A percentile compares a stretch with the other conserved stretches of the same genome.
Conservation (phyloP, 2,888 invertebrate genomes). For the Drosophila neotestacea region DNA sequence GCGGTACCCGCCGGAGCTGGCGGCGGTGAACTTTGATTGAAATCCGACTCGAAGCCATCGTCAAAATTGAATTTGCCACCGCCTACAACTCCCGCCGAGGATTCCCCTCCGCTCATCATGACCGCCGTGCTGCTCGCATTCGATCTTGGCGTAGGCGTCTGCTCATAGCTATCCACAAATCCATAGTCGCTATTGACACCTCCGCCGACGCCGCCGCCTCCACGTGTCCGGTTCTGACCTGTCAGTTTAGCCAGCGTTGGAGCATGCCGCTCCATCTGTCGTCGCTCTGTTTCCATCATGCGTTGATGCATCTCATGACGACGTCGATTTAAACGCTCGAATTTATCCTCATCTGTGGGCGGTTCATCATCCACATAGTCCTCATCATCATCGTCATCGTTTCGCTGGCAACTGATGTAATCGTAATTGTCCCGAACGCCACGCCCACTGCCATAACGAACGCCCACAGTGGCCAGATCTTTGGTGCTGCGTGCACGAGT, state of each 20-base stretch:
- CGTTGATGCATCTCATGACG: conserved; percentile 85
- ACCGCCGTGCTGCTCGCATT: conserved; percentile 77
- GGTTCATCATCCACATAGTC: conserved; percentile 81
- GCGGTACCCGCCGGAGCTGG: conserved; percentile 78
- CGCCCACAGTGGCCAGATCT: conserved; percentile 54
- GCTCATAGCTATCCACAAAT: conserved; percentile 83
- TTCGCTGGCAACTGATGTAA: conserved; percentile 80
- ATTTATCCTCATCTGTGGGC: conserved; percentile 84
- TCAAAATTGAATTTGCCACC: conserved; percentile 84
- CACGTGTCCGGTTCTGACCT: conserved; percentile 53
- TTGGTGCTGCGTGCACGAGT: conserved; percentile 85
- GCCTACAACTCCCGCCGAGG: conserved; percentile 61
- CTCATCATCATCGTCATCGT: conserved; percentile 82
- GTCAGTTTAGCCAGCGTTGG: conserved; percentile 64
- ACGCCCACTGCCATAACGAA: conserved; percentile 51
- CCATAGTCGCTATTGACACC: conserved; percentile 72
- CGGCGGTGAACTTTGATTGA: conserved; percentile 83
- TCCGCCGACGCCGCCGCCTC: conserved; percentile 51
- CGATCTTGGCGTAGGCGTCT: conserved; percentile 81
- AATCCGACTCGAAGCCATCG: conserved; percentile 85
- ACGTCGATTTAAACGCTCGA: conserved; percentile 84
- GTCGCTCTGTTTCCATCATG: conserved; percentile 83
- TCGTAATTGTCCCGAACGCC: conserved; percentile 82
- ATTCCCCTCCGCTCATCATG: conserved; percentile 73
- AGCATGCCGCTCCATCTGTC: conserved; percentile 75